phyloP scores from a whole-genome alignment of 30 jellyfish, hydroid and myxozoan species.

The Hydractinia symbiolongicarpus region DNA sequence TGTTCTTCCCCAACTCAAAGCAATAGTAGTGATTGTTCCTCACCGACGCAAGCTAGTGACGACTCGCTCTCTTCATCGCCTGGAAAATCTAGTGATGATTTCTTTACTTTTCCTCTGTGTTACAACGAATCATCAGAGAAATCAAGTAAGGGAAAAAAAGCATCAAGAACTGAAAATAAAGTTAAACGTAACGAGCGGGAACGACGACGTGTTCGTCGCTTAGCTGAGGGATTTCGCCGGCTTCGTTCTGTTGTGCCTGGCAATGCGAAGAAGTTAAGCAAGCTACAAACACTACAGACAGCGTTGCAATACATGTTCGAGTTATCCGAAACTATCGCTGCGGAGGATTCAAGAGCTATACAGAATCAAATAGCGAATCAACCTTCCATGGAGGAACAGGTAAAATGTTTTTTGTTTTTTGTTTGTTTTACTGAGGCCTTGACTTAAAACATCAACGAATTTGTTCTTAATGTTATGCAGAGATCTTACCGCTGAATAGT shows the following conservation, averaged over 20 bases:
- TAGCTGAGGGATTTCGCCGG: slow-evolving; percentile 14
- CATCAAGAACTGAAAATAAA: background rate
- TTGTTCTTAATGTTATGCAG: no score
- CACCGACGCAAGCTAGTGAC: background rate
- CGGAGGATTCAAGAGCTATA: background rate
- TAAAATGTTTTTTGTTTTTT: background rate
- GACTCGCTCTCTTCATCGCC: slow-evolving; percentile 6
- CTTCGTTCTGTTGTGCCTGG: slow-evolving; percentile 28
- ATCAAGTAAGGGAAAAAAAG: background rate
- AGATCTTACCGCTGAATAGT: no score
- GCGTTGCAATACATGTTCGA: slow-evolving; percentile 14
- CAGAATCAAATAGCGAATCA: background rate
- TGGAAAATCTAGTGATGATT: background rate
- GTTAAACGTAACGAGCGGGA: slow-evolving; percentile 29
- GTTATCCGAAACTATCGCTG: slow-evolving; percentile 1
- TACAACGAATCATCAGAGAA: background rate
- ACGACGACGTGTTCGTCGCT: slow-evolving; percentile 25
- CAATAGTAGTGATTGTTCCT: background rate
- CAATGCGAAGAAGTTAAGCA: slow-evolving; percentile 10
- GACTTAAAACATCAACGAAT: no score
- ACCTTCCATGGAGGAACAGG: background rate
- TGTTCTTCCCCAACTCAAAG: slow-evolving; percentile 17
- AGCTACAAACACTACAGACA: slow-evolving; percentile 9
- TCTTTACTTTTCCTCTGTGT: background rate
- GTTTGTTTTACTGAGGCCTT: background rate